A percentile compares a stretch with the other conserved stretches of the same genome.
Evolutionary conservation across 2,113 vertebrate genomes (phyloP).

Genomic region (Menura novaehollandiae): DNA sequence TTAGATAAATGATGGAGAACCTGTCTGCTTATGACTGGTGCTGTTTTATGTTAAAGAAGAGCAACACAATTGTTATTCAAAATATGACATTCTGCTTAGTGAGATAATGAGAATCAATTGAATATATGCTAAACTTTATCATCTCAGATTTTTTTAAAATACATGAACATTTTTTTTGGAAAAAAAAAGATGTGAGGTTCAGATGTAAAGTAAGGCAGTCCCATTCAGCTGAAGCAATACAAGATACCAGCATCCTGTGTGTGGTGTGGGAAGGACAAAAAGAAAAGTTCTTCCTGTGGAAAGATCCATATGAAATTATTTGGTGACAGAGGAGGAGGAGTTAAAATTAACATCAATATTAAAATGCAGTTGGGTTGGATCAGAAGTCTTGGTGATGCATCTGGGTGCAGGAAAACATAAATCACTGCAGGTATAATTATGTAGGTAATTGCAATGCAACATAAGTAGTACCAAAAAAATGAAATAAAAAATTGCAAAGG

Average conservation of each 20-base stretch:
- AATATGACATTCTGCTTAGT: neutral
- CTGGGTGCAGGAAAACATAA: slow-evolving; percentile 64
- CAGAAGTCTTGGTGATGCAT: slow-evolving; percentile 60
- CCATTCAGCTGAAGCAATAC: neutral
- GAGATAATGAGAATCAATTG: neutral
- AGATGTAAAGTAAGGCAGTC: neutral
- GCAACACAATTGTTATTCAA: neutral
- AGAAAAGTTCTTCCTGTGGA: neutral
- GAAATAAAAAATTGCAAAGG: slow-evolving; percentile 63
- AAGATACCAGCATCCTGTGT: neutral
- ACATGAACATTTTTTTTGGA: fast-evolving
- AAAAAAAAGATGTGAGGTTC: neutral
- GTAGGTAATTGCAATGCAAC: slow-evolving; percentile 69
- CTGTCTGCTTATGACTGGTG: neutral
- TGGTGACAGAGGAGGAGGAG: neutral
- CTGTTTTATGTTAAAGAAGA: neutral
- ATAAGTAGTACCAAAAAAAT: slow-evolving; percentile 61
- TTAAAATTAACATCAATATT: slow-evolving; percentile 42
- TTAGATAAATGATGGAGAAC: neutral
- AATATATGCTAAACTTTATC: neutral
- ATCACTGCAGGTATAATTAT: slow-evolving; percentile 76
- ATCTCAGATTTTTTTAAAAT: neutral
- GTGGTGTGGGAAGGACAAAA: neutral
- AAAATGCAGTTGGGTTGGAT: slow-evolving; percentile 61
- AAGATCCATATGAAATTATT: neutral